Evolutionary conservation across 2,797 vertebrate species (phyloP).

Genomic region (Aquila chrysaetos): DNA sequence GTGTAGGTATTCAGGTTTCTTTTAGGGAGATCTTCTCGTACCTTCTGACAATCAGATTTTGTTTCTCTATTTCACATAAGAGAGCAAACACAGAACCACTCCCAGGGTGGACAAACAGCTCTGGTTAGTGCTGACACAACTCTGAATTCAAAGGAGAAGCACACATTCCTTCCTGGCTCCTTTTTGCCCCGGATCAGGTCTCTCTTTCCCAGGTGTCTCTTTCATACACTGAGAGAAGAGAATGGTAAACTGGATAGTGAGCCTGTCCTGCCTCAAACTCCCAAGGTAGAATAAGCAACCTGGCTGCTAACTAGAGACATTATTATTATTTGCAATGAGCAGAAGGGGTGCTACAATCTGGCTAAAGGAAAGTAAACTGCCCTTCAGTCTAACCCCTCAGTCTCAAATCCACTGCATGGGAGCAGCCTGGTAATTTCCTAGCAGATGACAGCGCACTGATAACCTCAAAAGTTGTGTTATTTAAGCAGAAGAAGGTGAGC

Average conservation of each 20-base stretch:
- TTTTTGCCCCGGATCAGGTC: background rate
- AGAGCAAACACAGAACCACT: background rate
- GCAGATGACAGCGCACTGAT: conserved; percentile 38
- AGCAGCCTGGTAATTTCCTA: conserved; percentile 21
- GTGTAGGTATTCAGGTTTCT: background rate
- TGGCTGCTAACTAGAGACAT: background rate
- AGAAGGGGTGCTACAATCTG: background rate
- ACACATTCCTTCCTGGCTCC: background rate
- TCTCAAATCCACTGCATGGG: background rate
- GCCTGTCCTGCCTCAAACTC: background rate
- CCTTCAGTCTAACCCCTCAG: background rate
- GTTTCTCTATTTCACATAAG: background rate
- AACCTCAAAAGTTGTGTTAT: conserved; percentile 49
- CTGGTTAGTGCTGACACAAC: background rate
- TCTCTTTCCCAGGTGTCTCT: background rate
- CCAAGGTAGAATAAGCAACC: background rate
- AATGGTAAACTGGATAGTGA: background rate
- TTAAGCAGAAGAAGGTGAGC: conserved; percentile 62
- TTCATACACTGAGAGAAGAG: background rate
- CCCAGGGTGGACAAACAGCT: background rate
- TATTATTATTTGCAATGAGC: background rate
- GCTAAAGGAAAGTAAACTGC: background rate
- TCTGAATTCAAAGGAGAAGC: background rate
- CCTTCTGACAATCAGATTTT: background rate
- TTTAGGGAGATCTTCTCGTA: background rate